These are phyloP conservation scores for Furcula furcula DNA, from an alignment of 2,888 invertebrate genomes.

Conservation along the genomic window DNA sequence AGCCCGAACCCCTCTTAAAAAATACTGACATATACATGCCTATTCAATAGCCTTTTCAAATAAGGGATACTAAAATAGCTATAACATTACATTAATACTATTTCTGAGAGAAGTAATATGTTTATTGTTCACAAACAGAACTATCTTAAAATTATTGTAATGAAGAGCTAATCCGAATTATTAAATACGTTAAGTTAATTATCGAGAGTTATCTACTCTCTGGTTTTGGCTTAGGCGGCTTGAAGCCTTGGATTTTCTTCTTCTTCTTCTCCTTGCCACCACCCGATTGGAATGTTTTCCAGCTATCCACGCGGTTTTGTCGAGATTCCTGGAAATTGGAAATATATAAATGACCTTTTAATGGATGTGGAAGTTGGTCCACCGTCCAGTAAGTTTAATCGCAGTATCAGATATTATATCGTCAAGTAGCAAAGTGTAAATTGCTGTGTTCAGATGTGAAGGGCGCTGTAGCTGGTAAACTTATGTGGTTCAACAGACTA, in stretches of 20 bases:
- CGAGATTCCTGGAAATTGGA: conserved; percentile 89
- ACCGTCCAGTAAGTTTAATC: too few relatives aligned
- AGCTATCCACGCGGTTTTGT: conserved; percentile 94
- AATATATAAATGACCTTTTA: too few relatives aligned
- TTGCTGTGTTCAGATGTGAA: too few relatives aligned
- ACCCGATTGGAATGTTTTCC: conserved; percentile 93
- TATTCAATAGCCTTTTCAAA: too few relatives aligned
- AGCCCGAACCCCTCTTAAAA: too few relatives aligned
- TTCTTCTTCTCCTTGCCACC: conserved; percentile 88
- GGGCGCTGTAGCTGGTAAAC: too few relatives aligned
- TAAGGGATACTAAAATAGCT: too few relatives aligned
- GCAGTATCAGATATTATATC: too few relatives aligned
- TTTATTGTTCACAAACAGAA: conserved; percentile 15
- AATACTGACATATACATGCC: too few relatives aligned
- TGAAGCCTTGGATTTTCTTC: conserved; percentile 90
- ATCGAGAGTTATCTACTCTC: conserved; percentile 89
- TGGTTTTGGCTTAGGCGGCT: conserved; percentile 96
- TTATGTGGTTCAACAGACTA: too few relatives aligned
- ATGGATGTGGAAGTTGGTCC: too few relatives aligned
- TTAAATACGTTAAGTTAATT: conserved; percentile 13
- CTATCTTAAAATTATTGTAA: conserved; percentile 37
- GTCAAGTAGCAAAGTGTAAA: too few relatives aligned
- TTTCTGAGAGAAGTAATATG: background rate
- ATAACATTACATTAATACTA: background rate
- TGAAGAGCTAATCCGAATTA: conserved; percentile 32